Percentiles rank a stretch among this genome's conserved stretches.
phyloP scores from a whole-genome alignment of 2,888 invertebrate species.

The Mythimna ferrago region DNA sequence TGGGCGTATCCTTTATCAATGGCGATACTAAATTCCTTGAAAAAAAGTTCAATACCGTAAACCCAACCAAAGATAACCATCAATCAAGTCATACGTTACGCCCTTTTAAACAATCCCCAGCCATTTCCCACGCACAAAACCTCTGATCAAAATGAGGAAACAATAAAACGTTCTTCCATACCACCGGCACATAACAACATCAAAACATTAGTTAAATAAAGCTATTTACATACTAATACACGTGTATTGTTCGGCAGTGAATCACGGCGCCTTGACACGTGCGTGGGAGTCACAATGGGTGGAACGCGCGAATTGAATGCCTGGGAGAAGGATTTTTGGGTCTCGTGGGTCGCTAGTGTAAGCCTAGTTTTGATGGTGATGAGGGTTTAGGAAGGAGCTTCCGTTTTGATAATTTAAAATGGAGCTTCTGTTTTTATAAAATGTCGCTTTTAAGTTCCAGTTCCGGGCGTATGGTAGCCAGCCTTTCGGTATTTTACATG shows the following conservation, averaged over 20 bases:
- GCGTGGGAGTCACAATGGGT: conserved; percentile 82
- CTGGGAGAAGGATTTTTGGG: conserved; percentile 48
- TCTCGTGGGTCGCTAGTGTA: conserved; percentile 21
- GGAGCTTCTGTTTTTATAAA: conserved; percentile 1
- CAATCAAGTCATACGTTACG: neutral
- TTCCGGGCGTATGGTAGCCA: too few species aligned
- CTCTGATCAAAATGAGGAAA: conserved; percentile 27
- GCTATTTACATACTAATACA: conserved; percentile 64
- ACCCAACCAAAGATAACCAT: too few species aligned
- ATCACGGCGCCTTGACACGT: conserved; percentile 80
- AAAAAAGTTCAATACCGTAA: too few species aligned
- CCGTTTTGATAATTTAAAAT: neutral
- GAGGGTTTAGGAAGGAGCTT: conserved; percentile 1
- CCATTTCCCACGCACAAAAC: conserved; percentile 22
- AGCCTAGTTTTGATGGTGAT: neutral
- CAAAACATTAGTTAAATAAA: conserved; percentile 50
- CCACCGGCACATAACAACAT: conserved; percentile 25
- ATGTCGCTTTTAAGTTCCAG: neutral
- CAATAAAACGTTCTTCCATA: conserved; percentile 36
- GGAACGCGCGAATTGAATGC: conserved; percentile 55
- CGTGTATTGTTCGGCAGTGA: conserved; percentile 72
- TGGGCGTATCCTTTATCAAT: too few species aligned
- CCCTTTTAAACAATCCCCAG: conserved; percentile 4
- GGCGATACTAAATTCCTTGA: too few species aligned
- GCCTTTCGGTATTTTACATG: too few species aligned